Conservation (phyloP, 2,797 vertebrate species). For the Sebastes itinus region DNA sequence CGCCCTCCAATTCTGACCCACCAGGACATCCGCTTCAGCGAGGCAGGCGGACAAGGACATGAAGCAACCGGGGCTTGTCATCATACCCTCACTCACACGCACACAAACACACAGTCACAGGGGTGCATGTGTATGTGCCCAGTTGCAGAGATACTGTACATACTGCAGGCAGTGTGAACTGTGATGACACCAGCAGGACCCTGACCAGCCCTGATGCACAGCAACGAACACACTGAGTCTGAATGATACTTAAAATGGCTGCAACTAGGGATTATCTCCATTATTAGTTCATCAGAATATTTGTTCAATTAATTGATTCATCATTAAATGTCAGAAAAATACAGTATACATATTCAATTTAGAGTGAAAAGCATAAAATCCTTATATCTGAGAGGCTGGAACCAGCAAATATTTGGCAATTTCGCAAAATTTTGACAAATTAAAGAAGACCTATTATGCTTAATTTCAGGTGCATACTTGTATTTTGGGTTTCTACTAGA, state of each 20-base stretch:
- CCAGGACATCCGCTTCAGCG: slow-evolving; percentile 63
- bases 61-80: slow-evolving; percentile 18
- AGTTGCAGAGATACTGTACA: slow-evolving; percentile 10
- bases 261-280: neutral
- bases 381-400: neutral
- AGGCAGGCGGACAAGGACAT: slow-evolving; percentile 51
- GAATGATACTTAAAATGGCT: neutral
- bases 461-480: no score
- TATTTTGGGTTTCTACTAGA: no score
- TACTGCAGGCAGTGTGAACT: neutral
- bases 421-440: neutral
- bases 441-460: no score
- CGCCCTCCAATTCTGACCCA: slow-evolving; percentile 59
- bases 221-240: neutral
- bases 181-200: slow-evolving; percentile 1
- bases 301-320: neutral
- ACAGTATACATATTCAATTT: neutral
- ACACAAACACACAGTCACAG: neutral
- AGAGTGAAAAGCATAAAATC: neutral
- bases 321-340: neutral
- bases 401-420: neutral
- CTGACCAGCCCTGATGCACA: neutral
- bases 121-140: neutral
- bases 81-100: neutral
- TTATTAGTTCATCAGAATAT: neutral